Evolutionary conservation across 2,888 invertebrate genomes (phyloP), one percentile per base, ranked within the genome.

Genomic region (Stenolophus ochropezus): DNA sequence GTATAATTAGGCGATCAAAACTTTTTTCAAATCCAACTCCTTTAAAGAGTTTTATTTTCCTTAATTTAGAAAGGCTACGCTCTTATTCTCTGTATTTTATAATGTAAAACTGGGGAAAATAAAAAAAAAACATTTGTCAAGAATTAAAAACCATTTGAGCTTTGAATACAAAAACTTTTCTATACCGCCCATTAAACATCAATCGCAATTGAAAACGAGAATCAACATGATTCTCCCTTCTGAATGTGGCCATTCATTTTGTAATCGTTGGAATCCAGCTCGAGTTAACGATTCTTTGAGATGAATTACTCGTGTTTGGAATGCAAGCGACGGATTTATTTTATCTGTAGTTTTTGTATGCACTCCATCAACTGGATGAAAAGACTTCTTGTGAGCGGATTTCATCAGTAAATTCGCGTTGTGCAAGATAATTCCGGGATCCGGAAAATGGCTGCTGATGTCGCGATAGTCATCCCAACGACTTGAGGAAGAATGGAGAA

Each of bases 361-460:
- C 65, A 69, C 33, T 69, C 14, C 58, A 1, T 42, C 33, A 23
- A 61, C 61, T 61, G 33, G 33, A 61, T 25, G n/a, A 61, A 69
- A 69, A 69, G 27, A 33, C 33, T 69, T 33, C 18, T 69, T 69
- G 16, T 18, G 27, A 18, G 33, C 14, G 16, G 65, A 27, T 69
- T 33, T 69, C 65, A 69, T 69, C 65, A 69, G 65, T 65, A 65
- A 65, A 65, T 33, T 27, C 65, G 16, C 16, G 65, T 69, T 69
- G 65, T 69, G 65, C 33, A 69, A 69, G 65, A 69, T 69, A 42
- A 69, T 69, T 69, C 65, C 65, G 8, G 4, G 18, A 33, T 69
- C 33, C 33, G 27, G 33, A 33, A 69, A 69, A 69, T 69, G 65
- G 65, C 65, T 69, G 65, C 65, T 69, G 65, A 69, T 69, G 33